Evolutionary conservation across 2,113 vertebrate genomes (phyloP).

Genomic region (Boleophthalmus pectinirostris): DNA sequence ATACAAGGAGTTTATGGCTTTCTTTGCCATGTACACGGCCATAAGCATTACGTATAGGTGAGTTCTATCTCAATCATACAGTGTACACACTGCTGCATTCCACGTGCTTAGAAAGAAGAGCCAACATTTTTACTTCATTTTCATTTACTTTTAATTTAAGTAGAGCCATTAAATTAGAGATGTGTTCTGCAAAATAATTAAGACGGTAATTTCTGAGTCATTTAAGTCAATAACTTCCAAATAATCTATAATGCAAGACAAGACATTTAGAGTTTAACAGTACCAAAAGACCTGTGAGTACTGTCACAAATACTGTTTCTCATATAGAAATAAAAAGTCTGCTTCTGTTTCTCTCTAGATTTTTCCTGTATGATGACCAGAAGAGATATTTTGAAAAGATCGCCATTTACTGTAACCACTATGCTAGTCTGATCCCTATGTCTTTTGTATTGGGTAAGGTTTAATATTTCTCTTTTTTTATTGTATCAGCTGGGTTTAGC

Average conservation of each 20-base stretch:
- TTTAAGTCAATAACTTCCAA: too few species aligned
- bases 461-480: not conserved
- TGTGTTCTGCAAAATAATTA: not conserved
- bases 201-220: too few species aligned
- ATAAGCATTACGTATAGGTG: constrained; percentile 91
- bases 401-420: constrained; percentile 91
- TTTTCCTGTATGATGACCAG: constrained; percentile 80
- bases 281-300: too few species aligned
- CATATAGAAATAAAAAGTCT: not conserved
- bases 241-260: too few species aligned
- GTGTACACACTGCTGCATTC: not conserved
- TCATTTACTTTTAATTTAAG: too few species aligned
- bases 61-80: constrained; percentile 19
- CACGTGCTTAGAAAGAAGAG: not conserved
- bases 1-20: constrained; percentile 89
- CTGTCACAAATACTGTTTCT: too few species aligned
- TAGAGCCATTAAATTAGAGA: not conserved
- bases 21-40: constrained; percentile 83
- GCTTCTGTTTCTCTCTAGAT: constrained; percentile 64
- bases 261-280: too few species aligned
- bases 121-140: not conserved
- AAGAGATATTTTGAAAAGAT: constrained; percentile 91
- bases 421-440: constrained; percentile 90
- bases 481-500: not conserved
- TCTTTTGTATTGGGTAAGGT: constrained; percentile 89